Base-by-base conservation (phyloP, 2,888 invertebrate genomes). In the Anarsia innoxiella region DNA sequence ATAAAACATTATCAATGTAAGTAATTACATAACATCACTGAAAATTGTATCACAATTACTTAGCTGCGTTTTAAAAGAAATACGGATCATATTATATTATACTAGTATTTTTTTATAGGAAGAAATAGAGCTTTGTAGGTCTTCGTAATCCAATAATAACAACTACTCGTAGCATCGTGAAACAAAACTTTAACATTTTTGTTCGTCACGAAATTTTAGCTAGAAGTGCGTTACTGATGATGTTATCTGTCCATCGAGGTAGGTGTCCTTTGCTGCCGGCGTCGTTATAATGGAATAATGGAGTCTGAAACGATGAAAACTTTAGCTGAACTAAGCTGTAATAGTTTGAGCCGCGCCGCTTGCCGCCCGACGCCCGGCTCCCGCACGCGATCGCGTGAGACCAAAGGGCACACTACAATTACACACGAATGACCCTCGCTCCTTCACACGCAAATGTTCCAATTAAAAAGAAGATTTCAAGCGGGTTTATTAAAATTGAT, bases 351-450 rank as follows among this genome's bases (percentile, higher is more conserved):
- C n/a, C n/a, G n/a, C n/a, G n/a, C n/a, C n/a, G n/a, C n/a, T n/a
- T n/a, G n/a, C n/a, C n/a, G n/a, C n/a, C n/a, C n/a, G n/a, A n/a
- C n/a, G n/a, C n/a, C n/a, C n/a, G n/a, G n/a, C 30, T 28, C 37
- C 25, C 26, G 32, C 79, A 79, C 72, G 79, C 79, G 66, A 78
- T 80, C 66, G 79, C 79, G 76, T 80, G 79, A 51, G 45, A 42
- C 48, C 49, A 36, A 42, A 36, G 38, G 36, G 39, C 38, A 29
- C 29, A 31, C 36, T 36, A 39, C 42, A 42, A 42, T 42, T 39
- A 42, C 60, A 66, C 50, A 54, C 58, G 52, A 61, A 72, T 66
- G 70, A 67, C 71, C 73, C 64, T 58, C 56, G 63, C n/a, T 60
- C 68, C 58, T 66, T 56, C 48, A 54, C 78, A 77, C 77, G 78